Conservation (phyloP, 2,888 invertebrate genomes). For the Perizoma affinitatum region DNA sequence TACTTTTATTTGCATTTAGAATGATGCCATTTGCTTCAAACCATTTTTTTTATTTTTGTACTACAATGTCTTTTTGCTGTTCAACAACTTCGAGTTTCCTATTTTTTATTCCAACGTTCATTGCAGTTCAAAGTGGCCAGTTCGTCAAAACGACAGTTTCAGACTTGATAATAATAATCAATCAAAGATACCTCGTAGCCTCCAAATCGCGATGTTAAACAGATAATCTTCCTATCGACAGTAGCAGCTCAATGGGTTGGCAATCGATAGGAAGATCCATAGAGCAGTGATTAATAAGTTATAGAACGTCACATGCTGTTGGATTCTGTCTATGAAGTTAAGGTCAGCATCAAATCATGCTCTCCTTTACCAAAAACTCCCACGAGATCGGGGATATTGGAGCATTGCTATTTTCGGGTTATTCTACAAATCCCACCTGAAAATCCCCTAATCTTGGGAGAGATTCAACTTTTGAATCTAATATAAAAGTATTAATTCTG, state of each 20-base stretch:
- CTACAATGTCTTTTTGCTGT: too few relatives aligned
- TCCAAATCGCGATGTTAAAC: constrained; percentile 6
- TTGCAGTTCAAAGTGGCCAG: too few relatives aligned
- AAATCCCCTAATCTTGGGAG: too few relatives aligned
- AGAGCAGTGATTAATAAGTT: not conserved
- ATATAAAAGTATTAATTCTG: too few relatives aligned
- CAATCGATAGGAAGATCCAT: not conserved
- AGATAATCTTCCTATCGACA: constrained; percentile 9
- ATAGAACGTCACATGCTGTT: not conserved
- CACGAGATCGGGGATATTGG: too few relatives aligned
- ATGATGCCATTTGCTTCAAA: too few relatives aligned
- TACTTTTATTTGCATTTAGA: too few relatives aligned
- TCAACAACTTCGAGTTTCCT: too few relatives aligned
- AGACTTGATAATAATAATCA: not conserved
- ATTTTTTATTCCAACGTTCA: too few relatives aligned
- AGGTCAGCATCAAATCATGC: not conserved
- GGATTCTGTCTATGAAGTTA: too few relatives aligned
- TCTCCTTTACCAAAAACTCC: not conserved
- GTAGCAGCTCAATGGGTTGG: constrained; percentile 9
- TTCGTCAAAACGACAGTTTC: not conserved
- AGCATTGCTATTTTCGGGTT: not conserved
- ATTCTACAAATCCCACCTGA: not conserved
- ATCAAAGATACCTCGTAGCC: constrained; percentile 1
- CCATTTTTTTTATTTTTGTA: too few relatives aligned
- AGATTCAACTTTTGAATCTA: too few relatives aligned